Evolutionary conservation across 1,140 invertebrate genomes (phyloP), one percentile per base, ranked within the genome.

Genomic region (Tetraneura akinire): DNA sequence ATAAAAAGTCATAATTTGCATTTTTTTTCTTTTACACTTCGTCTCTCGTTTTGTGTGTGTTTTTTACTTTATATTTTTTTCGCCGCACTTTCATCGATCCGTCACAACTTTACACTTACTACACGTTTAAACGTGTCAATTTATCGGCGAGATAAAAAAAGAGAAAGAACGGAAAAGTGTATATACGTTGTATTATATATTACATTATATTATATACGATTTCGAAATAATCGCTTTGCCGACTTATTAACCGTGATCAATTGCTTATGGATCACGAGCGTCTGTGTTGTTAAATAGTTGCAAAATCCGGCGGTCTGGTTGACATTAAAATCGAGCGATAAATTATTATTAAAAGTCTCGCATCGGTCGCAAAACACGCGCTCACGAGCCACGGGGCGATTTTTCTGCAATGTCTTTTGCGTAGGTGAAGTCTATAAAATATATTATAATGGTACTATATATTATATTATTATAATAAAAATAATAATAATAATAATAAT

Each of bases 261-360:
- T 71, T 29, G 49, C 71, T 71, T 51, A 29, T 37, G 21, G 14
- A 6, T 21, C 21, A 21, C 37, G 3, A 23, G 32, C 23, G 26
- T 29, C 4, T 10, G 9, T 18, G 13, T 45, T 18, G 26, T 26
- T 37, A 37, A 37, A n/a, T n/a, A 32, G n/a, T 76, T 76, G 73
- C 73, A 23, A 76, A 57, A 76, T 57, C 73, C 26, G n/a, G 42
- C 14, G 23, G 51, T 55, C 29, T 23, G 21, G 73, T 76, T 76
- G 53, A 76, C 53, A 57, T 76, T 57, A 60, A 76, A 76, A 57
- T 76, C 73, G 32, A 57, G 57, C 32, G 53, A 76, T 76, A 76
- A 76, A 42, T 76, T 76, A 76, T 76, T 76, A 76, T 26, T 57
- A 57, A 57, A 16, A 68, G 32, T 8, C 5, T 6, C 1, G 21